Conservation (phyloP, 2,797 vertebrate species). For the Cygnus olor region DNA sequence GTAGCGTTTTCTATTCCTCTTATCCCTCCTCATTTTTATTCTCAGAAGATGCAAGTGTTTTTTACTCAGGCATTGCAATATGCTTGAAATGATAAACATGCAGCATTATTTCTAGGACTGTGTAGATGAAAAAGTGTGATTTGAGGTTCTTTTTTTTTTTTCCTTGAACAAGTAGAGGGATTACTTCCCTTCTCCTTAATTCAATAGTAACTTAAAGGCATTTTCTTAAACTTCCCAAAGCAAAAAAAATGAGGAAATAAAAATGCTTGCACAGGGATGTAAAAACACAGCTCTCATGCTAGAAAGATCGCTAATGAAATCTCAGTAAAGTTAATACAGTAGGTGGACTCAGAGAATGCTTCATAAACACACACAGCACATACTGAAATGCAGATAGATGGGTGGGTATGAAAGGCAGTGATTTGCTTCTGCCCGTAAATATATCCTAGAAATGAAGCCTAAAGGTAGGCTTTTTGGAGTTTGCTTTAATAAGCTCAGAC, state of each 20-base stretch:
- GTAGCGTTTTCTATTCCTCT: conserved; percentile 16
- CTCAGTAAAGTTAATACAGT: not conserved
- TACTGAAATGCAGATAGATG: not conserved
- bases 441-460: not conserved
- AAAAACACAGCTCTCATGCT: not conserved
- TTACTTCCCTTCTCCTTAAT: not conserved
- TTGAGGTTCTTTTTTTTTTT: not conserved
- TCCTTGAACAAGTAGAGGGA: not conserved
- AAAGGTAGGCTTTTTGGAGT: not conserved
- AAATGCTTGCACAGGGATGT: not conserved
- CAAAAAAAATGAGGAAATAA: not conserved
- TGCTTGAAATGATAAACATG: conserved; percentile 27
- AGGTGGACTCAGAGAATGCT: not conserved
- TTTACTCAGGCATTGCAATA: conserved; percentile 41
- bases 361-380: no score
- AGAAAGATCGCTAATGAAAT: not conserved
- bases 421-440: not conserved
- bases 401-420: not conserved
- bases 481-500: not conserved
- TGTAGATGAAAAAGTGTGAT: not conserved
- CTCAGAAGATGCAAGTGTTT: conserved; percentile 22
- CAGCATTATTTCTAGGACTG: conserved; percentile 32
- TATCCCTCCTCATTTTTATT: conserved; percentile 35
- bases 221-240: conserved; percentile 26
- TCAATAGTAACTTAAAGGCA: not conserved